Evolutionary conservation across 2,888 invertebrate genomes (phyloP).

Genomic region (Prosapia bicincta): DNA sequence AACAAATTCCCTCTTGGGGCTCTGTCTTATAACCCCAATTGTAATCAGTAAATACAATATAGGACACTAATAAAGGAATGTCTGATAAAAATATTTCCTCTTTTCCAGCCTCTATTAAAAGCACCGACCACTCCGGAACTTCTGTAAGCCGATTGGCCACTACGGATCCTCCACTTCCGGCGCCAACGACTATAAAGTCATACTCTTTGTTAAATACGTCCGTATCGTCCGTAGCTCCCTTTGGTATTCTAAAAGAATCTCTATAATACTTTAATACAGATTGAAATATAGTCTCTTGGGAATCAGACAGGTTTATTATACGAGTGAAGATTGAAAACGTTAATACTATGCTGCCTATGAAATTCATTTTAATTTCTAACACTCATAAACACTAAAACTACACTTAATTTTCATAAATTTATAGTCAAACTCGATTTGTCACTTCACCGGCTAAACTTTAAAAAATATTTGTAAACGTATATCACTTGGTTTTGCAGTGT

Average conservation of each 20-base stretch:
- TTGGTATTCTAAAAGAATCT: conserved; percentile 31
- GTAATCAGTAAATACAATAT: conserved; percentile 40
- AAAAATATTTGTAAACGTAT: not conserved
- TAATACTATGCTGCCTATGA: not conserved
- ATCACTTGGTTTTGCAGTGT: no score
- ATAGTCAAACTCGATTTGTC: not conserved
- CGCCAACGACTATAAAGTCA: conserved; percentile 53
- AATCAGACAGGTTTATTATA: not conserved
- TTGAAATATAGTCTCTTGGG: conserved; percentile 21
- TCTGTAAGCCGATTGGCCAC: conserved; percentile 53
- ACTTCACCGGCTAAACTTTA: not conserved
- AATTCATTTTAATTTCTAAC: not conserved
- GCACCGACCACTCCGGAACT: conserved; percentile 49
- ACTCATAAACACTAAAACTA: not conserved
- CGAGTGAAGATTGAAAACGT: not conserved
- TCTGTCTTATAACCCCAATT: conserved; percentile 50
- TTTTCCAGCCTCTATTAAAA: conserved; percentile 50
- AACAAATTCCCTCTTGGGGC: conserved; percentile 45
- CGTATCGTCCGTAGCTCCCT: conserved; percentile 36
- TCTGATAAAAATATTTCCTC: conserved; percentile 50
- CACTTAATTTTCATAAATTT: no score
- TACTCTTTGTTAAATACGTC: conserved; percentile 34
- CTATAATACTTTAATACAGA: conserved; percentile 33
- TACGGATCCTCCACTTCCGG: conserved; percentile 55
- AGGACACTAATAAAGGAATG: conserved; percentile 49